Evolutionary conservation across 2,888 invertebrate species (phyloP), one percentile per base, ranked within the genome.

Genomic region (Macrophya annulata): DNA sequence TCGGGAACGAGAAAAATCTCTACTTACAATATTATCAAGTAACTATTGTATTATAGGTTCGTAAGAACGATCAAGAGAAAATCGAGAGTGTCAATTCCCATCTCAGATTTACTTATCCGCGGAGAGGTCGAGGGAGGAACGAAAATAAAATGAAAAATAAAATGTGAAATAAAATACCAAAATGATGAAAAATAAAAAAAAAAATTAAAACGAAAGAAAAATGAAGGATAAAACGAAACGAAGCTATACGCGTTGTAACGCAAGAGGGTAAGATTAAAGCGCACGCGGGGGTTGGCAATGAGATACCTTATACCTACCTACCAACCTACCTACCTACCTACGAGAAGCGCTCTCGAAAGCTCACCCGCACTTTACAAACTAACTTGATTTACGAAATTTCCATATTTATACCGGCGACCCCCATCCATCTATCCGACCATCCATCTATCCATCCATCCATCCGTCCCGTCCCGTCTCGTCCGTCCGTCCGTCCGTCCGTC

Each of bases 351-450:
- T 68, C 86, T 82, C 86, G 85, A 86, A 87, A 86, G 86, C 86
- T 87, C 85, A 82, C 86, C 85, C 86, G 86, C 87, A 87, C 87
- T 87, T 87, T 87, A 85, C 86, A 85, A 87, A 87, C 86, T 91
- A 90, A 91, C 90, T 89, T 89, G 90, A 91, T 91, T 90, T 89
- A 88, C 87, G 81, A 89, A 91, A 91, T 90, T 90, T 90, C 89
- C 91, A 91, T 91, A 91, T 91, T 91, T 91, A 90, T 91, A 89
- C 88, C 88, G 84, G 81, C 86, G 84, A 85, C 74, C 85, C 85
- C 79, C 86, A 62, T 62, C 81, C 81, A 62, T 37, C 72, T 45
- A 74, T 77, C 77, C 55, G 21, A n/a, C 77, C 77, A n/a, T 40
- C 81, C 81, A 81, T 65, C 65, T 62, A 81, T 81, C 62, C 40